A percentile compares a stretch with the other conserved stretches of the same genome.
Evolutionary conservation across 2,113 vertebrate species (phyloP).

Genomic region (Podarcis cretensis): DNA sequence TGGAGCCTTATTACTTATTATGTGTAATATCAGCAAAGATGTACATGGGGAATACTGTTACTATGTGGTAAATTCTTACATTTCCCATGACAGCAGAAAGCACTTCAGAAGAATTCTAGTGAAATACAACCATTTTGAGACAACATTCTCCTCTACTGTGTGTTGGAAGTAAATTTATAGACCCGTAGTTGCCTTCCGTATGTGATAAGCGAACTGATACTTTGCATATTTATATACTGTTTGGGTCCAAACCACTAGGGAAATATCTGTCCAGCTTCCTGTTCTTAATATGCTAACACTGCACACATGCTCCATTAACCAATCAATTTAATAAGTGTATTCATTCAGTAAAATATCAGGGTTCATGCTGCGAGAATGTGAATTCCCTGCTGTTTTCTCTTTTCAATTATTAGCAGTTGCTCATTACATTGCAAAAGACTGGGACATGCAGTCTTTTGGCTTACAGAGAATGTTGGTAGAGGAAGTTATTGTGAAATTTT

Average conservation of each 20-base stretch:
- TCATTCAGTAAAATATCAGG: constrained; percentile 28
- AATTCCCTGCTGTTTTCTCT: constrained; percentile 33
- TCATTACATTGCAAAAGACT: background rate
- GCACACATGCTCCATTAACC: constrained; percentile 20
- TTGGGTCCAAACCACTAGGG: background rate
- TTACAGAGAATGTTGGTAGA: background rate
- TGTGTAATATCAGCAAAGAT: background rate
- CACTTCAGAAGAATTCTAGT: background rate
- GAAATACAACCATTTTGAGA: background rate
- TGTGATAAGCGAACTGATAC: background rate
- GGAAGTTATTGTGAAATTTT: background rate
- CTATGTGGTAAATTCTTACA: background rate
- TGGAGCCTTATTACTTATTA: background rate
- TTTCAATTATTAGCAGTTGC: constrained; percentile 22
- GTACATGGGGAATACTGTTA: background rate
- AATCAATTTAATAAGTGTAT: constrained; percentile 24
- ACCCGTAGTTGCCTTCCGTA: background rate
- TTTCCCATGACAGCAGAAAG: background rate
- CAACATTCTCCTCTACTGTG: background rate
- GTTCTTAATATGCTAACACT: background rate
- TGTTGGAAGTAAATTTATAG: background rate
- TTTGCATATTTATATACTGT: background rate
- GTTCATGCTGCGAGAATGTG: constrained; percentile 15
- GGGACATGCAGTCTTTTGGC: background rate
- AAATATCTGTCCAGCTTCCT: constrained; percentile 1